Percentiles rank a stretch among this genome's conserved stretches.
Conservation (phyloP, 1,140 invertebrate genomes). For the Cotesia glomerata region DNA sequence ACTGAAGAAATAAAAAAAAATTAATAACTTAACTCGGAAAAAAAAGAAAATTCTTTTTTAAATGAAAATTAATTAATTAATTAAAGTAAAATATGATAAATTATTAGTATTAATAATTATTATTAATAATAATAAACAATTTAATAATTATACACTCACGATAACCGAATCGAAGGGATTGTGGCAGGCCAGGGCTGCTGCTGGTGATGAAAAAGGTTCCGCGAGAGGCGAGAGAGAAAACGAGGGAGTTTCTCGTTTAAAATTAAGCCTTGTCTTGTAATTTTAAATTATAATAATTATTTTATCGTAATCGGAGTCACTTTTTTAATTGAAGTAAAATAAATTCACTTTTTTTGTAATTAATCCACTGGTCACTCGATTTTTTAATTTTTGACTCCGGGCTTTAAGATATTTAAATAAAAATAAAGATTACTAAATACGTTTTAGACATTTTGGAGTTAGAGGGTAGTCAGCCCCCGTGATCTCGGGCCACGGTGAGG, state of each 20-base stretch:
- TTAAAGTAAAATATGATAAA: slow-evolving; percentile 2
- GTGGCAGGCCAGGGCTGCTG: slow-evolving; percentile 62
- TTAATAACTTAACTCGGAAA: no score
- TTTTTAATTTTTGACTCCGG: slow-evolving; percentile 1
- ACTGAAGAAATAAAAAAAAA: not conserved
- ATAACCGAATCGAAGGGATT: slow-evolving; percentile 63
- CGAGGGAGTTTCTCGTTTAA: not conserved
- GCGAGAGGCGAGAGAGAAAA: slow-evolving; percentile 25
- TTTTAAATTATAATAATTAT: not conserved
- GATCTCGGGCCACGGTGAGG: slow-evolving; percentile 46
- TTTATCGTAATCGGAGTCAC: no score
- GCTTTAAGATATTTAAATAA: not conserved
- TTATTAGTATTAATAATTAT: not conserved
- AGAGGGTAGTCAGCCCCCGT: slow-evolving; percentile 26
- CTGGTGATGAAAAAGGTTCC: slow-evolving; percentile 38
- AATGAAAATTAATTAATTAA: not conserved
- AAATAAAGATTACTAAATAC: no score
- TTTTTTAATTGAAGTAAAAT: not conserved
- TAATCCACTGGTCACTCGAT: not conserved
- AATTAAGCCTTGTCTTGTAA: not conserved
- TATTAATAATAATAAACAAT: no score
- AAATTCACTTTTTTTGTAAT: not conserved
- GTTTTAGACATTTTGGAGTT: no score
- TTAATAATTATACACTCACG: slow-evolving; percentile 49
- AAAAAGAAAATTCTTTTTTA: not conserved